Percentiles rank a stretch among this genome's conserved stretches.
Conservation (phyloP, 1,140 invertebrate species). For the Drosophila arizonae region DNA sequence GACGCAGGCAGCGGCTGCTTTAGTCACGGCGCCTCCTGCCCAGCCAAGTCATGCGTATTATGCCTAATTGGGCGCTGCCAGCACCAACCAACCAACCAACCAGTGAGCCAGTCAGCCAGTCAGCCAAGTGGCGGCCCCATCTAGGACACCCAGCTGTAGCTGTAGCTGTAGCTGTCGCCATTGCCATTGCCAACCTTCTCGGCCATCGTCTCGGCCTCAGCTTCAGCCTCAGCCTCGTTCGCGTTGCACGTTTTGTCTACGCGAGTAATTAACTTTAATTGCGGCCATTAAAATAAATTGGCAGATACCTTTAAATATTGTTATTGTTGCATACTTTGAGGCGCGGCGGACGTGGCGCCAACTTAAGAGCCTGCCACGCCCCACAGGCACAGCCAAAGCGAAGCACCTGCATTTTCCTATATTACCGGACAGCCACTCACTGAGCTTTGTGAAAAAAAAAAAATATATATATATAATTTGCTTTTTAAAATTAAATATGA, state of each 20-base stretch:
- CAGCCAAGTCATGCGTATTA: conserved; percentile 74
- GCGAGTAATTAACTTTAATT: conserved; percentile 83
- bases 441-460: conserved; percentile 8
- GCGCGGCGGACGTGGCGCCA: conserved; percentile 43
- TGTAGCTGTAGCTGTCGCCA: conserved; percentile 38
- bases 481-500: conserved; percentile 50
- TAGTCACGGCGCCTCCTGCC: conserved; percentile 22
- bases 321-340: conserved; percentile 79
- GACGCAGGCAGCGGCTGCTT: conserved; percentile 37
- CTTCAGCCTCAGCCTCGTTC: conserved; percentile 4
- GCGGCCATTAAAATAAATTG: conserved; percentile 82
- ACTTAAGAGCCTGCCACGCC: conserved; percentile 7
- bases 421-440: conserved; percentile 25
- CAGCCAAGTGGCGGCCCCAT: conserved; percentile 16
- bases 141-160: conserved; percentile 57
- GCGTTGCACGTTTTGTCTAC: conserved; percentile 82
- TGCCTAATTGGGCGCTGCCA: conserved; percentile 79
- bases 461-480: conserved; percentile 6
- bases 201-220: conserved; percentile 29
- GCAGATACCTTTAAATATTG: conserved; percentile 82
- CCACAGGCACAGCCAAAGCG: not conserved
- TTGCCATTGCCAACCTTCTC: conserved; percentile 11
- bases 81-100: conserved; percentile 41
- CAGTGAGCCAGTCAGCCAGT: conserved; percentile 69
- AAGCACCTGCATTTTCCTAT: conserved; percentile 18